Conservation (phyloP, 2,113 vertebrate species). For the Corythornis madagascariensis region DNA sequence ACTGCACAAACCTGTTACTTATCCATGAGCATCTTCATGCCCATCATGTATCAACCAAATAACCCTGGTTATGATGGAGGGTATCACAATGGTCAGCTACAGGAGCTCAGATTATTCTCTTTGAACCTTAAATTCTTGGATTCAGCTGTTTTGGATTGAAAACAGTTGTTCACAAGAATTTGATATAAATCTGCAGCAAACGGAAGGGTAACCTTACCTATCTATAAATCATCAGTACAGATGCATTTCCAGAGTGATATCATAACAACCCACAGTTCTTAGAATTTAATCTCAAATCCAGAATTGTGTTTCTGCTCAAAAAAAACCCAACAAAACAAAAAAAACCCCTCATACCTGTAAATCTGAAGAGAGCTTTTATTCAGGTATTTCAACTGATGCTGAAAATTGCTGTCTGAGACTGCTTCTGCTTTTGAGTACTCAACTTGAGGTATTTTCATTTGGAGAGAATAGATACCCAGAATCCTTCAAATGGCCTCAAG, state of each 20-base stretch:
- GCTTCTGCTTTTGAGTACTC: neutral
- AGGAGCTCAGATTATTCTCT: neutral
- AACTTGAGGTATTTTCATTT: neutral
- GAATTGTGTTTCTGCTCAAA: neutral
- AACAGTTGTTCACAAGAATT: neutral
- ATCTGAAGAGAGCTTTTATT: neutral
- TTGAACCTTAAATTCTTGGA: neutral
- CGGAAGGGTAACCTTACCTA: neutral
- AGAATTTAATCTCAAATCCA: conserved; percentile 40
- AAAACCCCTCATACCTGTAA: neutral
- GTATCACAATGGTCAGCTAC: fast-evolving
- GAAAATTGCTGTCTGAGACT: neutral
- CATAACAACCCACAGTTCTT: neutral
- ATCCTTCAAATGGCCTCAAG: neutral
- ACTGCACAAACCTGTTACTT: neutral
- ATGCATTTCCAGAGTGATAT: neutral
- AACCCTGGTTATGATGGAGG: neutral
- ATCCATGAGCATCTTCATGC: neutral
- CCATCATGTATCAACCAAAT: neutral
- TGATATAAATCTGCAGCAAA: neutral
- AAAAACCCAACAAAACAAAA: neutral
- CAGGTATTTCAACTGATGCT: neutral
- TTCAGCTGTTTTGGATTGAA: neutral
- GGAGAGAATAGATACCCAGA: neutral
- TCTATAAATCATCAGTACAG: neutral